These are phyloP conservation scores for Invenusta paracnida DNA, from an alignment of 2,888 invertebrate genomes.

Conservation along the genomic window DNA sequence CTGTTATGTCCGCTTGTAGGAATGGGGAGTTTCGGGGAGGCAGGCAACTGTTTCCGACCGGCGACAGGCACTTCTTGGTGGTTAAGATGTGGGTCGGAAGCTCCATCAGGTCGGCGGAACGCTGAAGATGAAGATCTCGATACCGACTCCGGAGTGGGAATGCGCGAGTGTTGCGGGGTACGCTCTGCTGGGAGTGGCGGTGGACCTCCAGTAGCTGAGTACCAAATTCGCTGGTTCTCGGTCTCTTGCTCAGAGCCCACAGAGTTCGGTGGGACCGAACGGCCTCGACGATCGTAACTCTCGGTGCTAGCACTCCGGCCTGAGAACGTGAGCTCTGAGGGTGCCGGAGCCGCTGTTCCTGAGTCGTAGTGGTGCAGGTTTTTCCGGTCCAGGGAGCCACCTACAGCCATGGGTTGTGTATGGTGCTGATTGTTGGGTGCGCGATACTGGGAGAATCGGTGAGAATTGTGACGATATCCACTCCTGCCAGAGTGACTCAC, in stretches of 20 bases:
- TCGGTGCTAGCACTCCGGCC: background rate
- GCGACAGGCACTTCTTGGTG: background rate
- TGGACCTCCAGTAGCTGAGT: background rate
- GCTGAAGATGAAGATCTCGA: background rate
- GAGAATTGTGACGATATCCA: background rate
- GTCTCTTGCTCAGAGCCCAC: background rate
- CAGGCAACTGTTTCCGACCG: background rate
- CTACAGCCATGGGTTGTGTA: background rate
- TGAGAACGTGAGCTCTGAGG: background rate
- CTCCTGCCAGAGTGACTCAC: background rate
- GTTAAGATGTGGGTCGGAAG: conserved; percentile 14
- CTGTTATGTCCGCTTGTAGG: background rate
- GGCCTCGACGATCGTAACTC: conserved; percentile 1
- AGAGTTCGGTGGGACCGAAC: background rate
- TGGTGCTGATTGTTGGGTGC: background rate
- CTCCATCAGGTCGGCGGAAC: conserved; percentile 19
- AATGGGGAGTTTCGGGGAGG: background rate
- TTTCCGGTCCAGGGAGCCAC: background rate
- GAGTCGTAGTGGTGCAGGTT: conserved; percentile 1
- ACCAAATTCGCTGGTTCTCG: conserved; percentile 1
- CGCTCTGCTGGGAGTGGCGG: background rate
- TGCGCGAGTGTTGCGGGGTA: background rate
- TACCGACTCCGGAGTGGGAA: background rate
- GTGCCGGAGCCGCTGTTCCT: background rate
- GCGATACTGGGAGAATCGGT: background rate